Conservation (phyloP, 2,113 vertebrate species). For the Cathartes aura region DNA sequence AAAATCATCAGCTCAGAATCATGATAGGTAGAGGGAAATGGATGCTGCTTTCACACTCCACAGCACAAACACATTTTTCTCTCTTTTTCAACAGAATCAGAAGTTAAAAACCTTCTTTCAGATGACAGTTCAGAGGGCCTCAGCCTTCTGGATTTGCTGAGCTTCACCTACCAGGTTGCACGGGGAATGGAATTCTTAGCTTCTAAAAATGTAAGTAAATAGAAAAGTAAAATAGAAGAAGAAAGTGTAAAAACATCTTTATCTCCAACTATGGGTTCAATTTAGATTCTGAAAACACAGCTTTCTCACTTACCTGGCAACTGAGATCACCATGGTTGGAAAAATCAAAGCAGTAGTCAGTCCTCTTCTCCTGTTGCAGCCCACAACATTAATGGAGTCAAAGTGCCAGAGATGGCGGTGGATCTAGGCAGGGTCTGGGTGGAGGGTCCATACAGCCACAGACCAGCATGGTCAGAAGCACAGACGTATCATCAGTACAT, state of each 20-base stretch:
- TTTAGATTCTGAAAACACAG: neutral
- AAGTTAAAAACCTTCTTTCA: conserved; percentile 88
- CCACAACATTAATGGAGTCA: neutral
- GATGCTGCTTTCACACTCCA: neutral
- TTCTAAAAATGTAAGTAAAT: conserved; percentile 93
- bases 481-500: neutral
- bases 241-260: neutral
- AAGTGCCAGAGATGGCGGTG: neutral
- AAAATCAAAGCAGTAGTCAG: neutral
- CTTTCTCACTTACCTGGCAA: neutral
- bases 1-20: neutral
- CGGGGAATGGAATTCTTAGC: conserved; percentile 97
- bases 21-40: neutral
- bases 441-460: neutral
- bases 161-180: conserved; percentile 97
- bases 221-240: neutral
- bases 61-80: neutral
- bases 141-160: conserved; percentile 91
- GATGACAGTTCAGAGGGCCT: conserved; percentile 88
- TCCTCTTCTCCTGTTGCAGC: neutral
- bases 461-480: neutral
- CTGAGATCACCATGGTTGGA: neutral
- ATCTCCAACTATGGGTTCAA: neutral
- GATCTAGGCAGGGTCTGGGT: neutral
- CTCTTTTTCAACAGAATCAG: conserved; percentile 76